Conservation (phyloP, 2,888 invertebrate species). For the Homarus gammarus region DNA sequence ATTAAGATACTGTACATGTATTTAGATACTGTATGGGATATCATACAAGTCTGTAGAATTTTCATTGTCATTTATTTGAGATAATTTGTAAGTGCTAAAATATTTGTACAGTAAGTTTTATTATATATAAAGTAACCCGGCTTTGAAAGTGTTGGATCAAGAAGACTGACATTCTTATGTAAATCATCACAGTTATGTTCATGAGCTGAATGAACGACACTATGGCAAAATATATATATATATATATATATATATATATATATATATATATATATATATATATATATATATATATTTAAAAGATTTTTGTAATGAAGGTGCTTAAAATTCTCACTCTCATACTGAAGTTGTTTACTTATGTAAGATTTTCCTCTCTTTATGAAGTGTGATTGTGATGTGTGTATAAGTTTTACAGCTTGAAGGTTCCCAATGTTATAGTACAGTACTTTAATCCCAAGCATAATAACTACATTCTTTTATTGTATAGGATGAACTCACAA, state of each 20-base stretch:
- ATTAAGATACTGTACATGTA: no score
- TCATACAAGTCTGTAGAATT: no score
- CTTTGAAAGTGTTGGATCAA: not conserved
- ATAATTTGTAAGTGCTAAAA: no score
- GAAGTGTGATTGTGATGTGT: not conserved
- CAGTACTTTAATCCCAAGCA: no score
- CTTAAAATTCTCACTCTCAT: not conserved
- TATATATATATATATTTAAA: slow-evolving; percentile 16
- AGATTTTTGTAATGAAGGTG: not conserved
- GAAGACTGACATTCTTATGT: slow-evolving; percentile 1
- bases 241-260: slow-evolving; percentile 41
- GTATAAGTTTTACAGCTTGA: not conserved
- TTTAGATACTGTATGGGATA: no score
- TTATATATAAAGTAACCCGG: not conserved
- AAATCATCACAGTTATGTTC: not conserved
- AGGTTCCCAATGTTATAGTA: no score
- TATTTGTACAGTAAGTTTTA: no score
- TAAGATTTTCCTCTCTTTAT: not conserved
- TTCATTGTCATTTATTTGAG: no score
- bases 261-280: slow-evolving; percentile 40
- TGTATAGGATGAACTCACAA: no score
- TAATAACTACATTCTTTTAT: no score
- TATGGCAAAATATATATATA: not conserved
- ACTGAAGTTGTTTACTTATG: not conserved
- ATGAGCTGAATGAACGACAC: not conserved